Conservation (phyloP, 2,888 invertebrate species). For the Elysia crispata region DNA sequence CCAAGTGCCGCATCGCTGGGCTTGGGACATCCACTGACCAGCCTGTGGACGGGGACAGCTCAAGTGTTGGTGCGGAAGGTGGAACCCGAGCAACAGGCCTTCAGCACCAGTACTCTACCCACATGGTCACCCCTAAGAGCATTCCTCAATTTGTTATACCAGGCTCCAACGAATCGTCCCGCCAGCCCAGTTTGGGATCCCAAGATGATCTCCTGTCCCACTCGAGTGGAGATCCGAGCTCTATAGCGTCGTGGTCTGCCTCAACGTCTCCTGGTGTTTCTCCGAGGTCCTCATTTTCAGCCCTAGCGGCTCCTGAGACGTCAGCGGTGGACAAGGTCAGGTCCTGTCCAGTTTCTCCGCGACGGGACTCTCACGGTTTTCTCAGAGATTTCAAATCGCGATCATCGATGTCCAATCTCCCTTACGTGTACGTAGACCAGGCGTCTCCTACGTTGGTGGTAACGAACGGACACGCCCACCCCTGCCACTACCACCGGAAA, state of each 20-base stretch:
- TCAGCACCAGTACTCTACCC: slow-evolving; percentile 46
- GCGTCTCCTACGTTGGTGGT: slow-evolving; percentile 48
- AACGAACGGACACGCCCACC: slow-evolving; percentile 49
- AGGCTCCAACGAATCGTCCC: slow-evolving; percentile 64
- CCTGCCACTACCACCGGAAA: slow-evolving; percentile 50
- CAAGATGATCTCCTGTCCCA: slow-evolving; percentile 58
- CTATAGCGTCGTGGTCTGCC: slow-evolving; percentile 55
- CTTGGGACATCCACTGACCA: slow-evolving; percentile 34
- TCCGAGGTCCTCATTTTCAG: slow-evolving; percentile 55
- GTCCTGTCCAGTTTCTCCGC: slow-evolving; percentile 66
- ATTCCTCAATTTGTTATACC: slow-evolving; percentile 74
- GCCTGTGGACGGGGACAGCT: neutral
- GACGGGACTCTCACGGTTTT: slow-evolving; percentile 59
- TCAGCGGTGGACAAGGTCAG: slow-evolving; percentile 48
- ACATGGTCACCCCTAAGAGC: slow-evolving; percentile 66
- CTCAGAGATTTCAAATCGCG: slow-evolving; percentile 48
- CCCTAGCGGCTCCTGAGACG: slow-evolving; percentile 55
- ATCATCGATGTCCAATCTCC: slow-evolving; percentile 48
- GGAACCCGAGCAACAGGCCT: neutral
- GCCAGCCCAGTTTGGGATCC: slow-evolving; percentile 60
- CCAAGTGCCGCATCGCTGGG: slow-evolving; percentile 60
- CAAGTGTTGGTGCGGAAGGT: neutral
- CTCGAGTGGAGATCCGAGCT: slow-evolving; percentile 60
- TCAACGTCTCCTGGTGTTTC: slow-evolving; percentile 58
- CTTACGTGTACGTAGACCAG: slow-evolving; percentile 52